These are phyloP conservation scores for Nebria brevicollis DNA, from an alignment of 2,888 invertebrate species.

Conservation along the genomic window DNA sequence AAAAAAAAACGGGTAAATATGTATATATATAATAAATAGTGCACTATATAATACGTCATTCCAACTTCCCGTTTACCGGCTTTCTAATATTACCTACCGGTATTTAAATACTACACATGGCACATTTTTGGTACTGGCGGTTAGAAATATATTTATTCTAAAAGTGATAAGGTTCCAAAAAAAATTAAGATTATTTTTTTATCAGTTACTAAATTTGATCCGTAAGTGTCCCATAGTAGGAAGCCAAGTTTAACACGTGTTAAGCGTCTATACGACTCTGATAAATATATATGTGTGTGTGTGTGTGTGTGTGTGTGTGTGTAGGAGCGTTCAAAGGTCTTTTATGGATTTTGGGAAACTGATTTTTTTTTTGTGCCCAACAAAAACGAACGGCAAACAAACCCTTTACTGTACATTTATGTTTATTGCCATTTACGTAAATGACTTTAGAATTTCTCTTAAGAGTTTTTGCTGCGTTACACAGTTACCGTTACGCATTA, in stretches of 20 bases:
- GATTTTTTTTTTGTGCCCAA: not conserved
- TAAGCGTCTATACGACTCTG: not conserved
- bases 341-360: not conserved
- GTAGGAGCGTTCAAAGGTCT: not conserved
- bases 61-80: constrained; percentile 35
- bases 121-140: too few species aligned
- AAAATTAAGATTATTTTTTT: not conserved
- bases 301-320: too few species aligned
- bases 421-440: not conserved
- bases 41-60: constrained; percentile 37
- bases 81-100: constrained; percentile 5
- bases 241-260: not conserved
- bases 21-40: constrained; percentile 41
- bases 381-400: not conserved
- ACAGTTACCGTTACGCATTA: too few species aligned
- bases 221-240: not conserved
- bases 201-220: not conserved
- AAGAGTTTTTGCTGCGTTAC: too few species aligned
- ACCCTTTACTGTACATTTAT: not conserved
- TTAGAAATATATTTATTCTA: not conserved
- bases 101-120: not conserved
- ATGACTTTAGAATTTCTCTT: not conserved
- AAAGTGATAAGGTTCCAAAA: not conserved
- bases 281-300: not conserved
- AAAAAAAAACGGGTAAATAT: constrained; percentile 6